phyloP scores from a whole-genome alignment of 1,140 invertebrate species.

The Dolichoris vasculosae region DNA sequence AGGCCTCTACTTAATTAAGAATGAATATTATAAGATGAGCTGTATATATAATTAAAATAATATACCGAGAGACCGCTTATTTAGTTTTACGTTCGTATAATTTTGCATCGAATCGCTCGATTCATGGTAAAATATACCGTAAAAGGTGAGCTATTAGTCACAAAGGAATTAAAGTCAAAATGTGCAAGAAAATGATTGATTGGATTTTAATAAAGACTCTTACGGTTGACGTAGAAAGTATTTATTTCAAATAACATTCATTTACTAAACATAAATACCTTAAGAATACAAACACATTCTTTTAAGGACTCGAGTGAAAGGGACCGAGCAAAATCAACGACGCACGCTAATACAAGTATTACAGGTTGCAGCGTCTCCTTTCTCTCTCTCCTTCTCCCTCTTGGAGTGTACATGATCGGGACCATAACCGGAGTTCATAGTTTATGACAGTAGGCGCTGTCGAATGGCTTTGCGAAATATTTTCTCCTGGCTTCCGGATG shows the following conservation, averaged over 20 bases:
- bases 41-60: no score
- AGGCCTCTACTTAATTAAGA: no score
- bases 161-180: neutral
- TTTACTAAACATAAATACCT: neutral
- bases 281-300: neutral
- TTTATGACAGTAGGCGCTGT: slow-evolving; percentile 26
- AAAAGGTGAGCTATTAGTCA: neutral
- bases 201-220: neutral
- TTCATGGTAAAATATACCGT: neutral
- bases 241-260: neutral
- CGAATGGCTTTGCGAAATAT: slow-evolving; percentile 17
- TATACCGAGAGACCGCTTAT: no score
- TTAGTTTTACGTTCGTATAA: neutral
- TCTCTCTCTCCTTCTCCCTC: neutral
- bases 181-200: no score
- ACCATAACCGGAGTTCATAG: slow-evolving; percentile 32
- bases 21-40: no score
- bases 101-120: neutral
- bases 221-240: neutral
- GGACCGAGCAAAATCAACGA: neutral
- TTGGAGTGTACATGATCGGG: slow-evolving; percentile 11
- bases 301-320: neutral
- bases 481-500: slow-evolving; percentile 7
- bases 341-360: neutral
- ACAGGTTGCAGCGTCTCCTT: neutral